Base-by-base conservation (phyloP, 2,888 invertebrate species). In the Pollenia griseotomentosa region DNA sequence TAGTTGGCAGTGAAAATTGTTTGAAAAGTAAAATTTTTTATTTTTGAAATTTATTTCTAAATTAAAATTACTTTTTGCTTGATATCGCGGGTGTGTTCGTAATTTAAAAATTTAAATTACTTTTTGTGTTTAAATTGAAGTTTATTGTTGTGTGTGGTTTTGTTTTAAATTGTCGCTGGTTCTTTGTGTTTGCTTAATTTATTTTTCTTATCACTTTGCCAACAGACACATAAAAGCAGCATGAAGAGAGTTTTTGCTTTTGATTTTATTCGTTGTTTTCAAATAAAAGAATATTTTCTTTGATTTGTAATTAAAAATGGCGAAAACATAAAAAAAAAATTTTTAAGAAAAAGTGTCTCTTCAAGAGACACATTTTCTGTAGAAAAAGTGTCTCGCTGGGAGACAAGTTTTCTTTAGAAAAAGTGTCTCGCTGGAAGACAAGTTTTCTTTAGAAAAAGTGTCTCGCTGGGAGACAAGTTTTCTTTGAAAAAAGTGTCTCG, bases 161-260 rank as follows among this genome's bases (percentile, higher is more conserved):
- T 42, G 0, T n/a, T 2, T 51, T 63, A 44, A 3, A 7, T 19
- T 19, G 55, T 65, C 42, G 23, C 10, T 51, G 8, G 5, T 44
- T 66, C 7, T 48, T 71, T 48, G 42, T 66, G 51, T 68, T 59
- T 7, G 10, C 44, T 85, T 66, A 65, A 81, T 65, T 65, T 65
- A 66, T 57, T 65, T 78, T 81, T 77, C 85, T 85, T 85, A 81
- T 85, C 81, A 73, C 12, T 71, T 51, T 33, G 57, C 51, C 48
- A 71, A 33, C 81, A 85, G 80, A 42, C 48, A 65, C 23, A 16
- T 44, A 3, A 11, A 46, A 46, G n/a, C 33, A 74, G 19, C 46
- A 63, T 65, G 63, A 16, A n/a, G 42, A 23, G 16, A 16, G 14
- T 44, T 61, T 70, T 59, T 16, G 14, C 63, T 73, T 10, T 33